Base-by-base conservation (phyloP, 2,888 invertebrate genomes). In the Rhamphomyia laevipes region DNA sequence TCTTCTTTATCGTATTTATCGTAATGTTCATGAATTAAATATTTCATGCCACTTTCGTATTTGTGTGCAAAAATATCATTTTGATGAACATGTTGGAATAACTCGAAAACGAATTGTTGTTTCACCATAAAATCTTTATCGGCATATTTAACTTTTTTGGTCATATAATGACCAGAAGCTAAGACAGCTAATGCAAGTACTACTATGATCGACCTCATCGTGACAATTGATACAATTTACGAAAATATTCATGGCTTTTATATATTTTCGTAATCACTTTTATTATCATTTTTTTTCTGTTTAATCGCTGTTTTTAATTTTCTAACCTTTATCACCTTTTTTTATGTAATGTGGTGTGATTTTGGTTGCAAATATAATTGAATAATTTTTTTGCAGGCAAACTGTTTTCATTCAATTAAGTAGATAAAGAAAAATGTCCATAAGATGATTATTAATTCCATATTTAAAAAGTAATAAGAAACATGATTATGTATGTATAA, bases 1-100 rank as follows among this genome's bases (percentile, higher is more conserved):
- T 80, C 76, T 11, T 67, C 65, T 62, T 76, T 75, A 49, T 79
- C 78, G 64, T 77, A 84, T 56, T 77, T 74, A 56, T 77, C 74
- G 16, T 72, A 58, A 62, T 82, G 76, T 9, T 74, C 75, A 58
- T 77, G 75, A 37, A 84, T 72, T 55, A 74, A 70, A 64, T 75
- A 86, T 51, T 71, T 74, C 49, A 74, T 68, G 55, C 79, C 81
- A 50, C 79, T 72, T 31, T 78, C 75, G 48, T 55, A 68, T 15
- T 62, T 58, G 2, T 53, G 55, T 4, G 57, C 59, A 44, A 61
- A 62, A n/a, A 67, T 61, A 51, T 69, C 77, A 72, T 77, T 77
- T 63, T 85, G 82, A 55, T 78, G 75, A 48, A 79, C 67, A 57
- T 77, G 76, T 55, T 75, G 74, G 54, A 77, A 63, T 27, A 80